phyloP scores from a whole-genome alignment of 2,113 vertebrate genomes.

The Pipa parva region DNA sequence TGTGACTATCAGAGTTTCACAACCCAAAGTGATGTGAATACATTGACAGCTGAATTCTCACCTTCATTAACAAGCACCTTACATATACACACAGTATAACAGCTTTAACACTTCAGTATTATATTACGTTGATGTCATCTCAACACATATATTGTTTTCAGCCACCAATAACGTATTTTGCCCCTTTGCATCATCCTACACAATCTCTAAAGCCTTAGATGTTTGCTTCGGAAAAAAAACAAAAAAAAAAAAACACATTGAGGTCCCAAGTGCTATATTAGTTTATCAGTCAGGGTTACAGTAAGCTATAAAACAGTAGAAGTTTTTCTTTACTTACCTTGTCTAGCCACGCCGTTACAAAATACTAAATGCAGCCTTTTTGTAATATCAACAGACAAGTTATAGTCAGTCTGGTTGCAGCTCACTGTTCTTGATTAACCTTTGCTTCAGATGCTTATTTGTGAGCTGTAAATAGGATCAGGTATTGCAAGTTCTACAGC shows the following conservation, averaged over 20 bases:
- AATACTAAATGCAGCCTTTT: neutral
- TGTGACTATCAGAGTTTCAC: no score
- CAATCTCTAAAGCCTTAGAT: constrained; percentile 22
- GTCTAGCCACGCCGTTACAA: neutral
- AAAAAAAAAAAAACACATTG: constrained; percentile 8
- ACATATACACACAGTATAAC: no score
- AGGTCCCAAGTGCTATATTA: constrained; percentile 9
- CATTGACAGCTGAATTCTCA: no score
- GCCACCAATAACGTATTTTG: constrained; percentile 15
- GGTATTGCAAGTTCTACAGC: constrained; percentile 9
- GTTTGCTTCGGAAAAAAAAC: neutral
- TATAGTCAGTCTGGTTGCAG: constrained; percentile 9
- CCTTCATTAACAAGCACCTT: no score
- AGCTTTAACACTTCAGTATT: no score
- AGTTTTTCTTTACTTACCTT: constrained; percentile 11
- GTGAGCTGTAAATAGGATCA: constrained; percentile 5
- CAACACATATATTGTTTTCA: no score
- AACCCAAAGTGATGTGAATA: no score
- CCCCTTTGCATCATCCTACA: constrained; percentile 28
- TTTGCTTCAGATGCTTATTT: constrained; percentile 1
- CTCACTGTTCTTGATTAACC: constrained; percentile 4
- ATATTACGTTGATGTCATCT: no score
- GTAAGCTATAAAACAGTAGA: constrained; percentile 6
- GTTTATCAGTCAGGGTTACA: constrained; percentile 18
- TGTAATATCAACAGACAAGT: constrained; percentile 4